phyloP scores from a whole-genome alignment of 1,140 invertebrate genomes.

The Zaprionus camerounensis region DNA sequence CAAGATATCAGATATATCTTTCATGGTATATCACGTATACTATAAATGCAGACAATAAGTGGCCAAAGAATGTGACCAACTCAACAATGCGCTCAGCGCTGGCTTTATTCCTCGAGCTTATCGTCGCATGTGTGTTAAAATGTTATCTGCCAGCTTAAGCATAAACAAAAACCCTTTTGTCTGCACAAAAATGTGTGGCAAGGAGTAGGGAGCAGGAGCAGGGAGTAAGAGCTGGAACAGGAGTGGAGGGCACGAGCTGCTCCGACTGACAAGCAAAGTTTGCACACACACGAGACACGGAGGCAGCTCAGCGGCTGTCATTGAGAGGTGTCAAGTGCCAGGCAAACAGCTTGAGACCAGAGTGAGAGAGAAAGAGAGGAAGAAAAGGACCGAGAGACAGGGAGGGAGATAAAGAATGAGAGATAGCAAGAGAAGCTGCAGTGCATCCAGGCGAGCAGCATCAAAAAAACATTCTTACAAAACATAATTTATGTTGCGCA shows the following conservation, averaged over 20 bases:
- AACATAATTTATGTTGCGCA: conserved; percentile 81
- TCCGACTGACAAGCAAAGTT: conserved; percentile 24
- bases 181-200: conserved; percentile 43
- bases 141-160: conserved; percentile 36
- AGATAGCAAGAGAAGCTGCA: neutral
- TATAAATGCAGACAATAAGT: neutral
- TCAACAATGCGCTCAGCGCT: neutral
- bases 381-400: neutral
- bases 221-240: conserved; percentile 1
- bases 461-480: conserved; percentile 73
- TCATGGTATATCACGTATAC: neutral
- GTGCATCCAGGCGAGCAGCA: conserved; percentile 28
- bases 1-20: neutral
- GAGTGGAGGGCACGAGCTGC: conserved; percentile 3
- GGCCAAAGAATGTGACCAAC: neutral
- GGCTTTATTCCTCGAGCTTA: conserved; percentile 5
- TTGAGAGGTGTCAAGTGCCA: conserved; percentile 75
- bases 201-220: conserved; percentile 1
- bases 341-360: conserved; percentile 61
- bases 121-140: conserved; percentile 23
- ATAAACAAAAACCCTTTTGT: conserved; percentile 39
- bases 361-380: conserved; percentile 3
- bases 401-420: neutral
- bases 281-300: conserved; percentile 27
- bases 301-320: conserved; percentile 67